A percentile compares a stretch with the other conserved stretches of the same genome.
phyloP scores from a whole-genome alignment of 2,888 invertebrate species.

The Pterobdella sp. region DNA sequence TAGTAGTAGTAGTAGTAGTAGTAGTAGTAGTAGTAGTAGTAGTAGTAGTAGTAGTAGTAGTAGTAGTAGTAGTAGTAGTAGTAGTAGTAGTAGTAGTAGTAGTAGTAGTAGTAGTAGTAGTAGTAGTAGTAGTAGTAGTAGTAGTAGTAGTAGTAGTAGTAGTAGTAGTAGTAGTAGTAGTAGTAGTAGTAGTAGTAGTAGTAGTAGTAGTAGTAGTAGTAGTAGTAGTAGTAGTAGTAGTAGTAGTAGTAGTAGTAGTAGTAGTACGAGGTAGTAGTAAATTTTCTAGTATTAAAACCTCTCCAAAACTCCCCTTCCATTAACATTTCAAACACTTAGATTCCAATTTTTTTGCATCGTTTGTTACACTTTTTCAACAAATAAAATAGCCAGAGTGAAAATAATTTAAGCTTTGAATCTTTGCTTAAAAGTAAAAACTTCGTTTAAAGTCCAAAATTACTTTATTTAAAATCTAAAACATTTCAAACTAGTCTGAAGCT shows the following conservation, averaged over 20 bases:
- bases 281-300: slow-evolving; percentile 25
- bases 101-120: neutral
- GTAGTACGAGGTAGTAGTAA: slow-evolving; percentile 13
- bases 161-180: slow-evolving; percentile 22
- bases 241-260: slow-evolving; percentile 32
- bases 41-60: slow-evolving; percentile 18
- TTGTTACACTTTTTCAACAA: no score
- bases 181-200: slow-evolving; percentile 27
- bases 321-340: no score
- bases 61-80: slow-evolving; percentile 22
- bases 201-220: slow-evolving; percentile 31
- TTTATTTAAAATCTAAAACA: no score
- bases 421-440: no score
- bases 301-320: no score
- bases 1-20: slow-evolving; percentile 23
- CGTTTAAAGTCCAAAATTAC: no score
- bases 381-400: no score
- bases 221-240: slow-evolving; percentile 31
- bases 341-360: no score
- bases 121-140: slow-evolving; percentile 2
- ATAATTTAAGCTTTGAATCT: no score
- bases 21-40: slow-evolving; percentile 17
- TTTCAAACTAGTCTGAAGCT: no score
- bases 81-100: slow-evolving; percentile 26
- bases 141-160: neutral